These are phyloP conservation scores for Perca schrenkii DNA, from an alignment of 2,113 vertebrate species.

Conservation along the genomic window DNA sequence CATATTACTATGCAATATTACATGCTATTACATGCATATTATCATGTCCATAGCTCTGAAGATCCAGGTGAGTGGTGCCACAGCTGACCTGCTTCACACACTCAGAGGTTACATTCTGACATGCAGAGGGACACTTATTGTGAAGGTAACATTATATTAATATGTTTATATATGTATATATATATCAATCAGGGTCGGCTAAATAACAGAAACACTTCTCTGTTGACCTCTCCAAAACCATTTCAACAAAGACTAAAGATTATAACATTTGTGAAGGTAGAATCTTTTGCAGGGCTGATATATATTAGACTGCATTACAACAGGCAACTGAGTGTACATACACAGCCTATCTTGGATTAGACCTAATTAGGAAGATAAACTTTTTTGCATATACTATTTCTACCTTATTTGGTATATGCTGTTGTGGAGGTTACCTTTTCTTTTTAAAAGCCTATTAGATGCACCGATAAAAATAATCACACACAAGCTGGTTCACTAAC, in stretches of 20 bases:
- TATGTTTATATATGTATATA: no score
- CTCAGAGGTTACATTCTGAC: slow-evolving; percentile 81
- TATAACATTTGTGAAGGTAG: no score
- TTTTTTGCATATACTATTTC: not conserved
- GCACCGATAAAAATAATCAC: not conserved
- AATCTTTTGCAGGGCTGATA: no score
- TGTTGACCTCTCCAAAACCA: not conserved
- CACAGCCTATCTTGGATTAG: not conserved
- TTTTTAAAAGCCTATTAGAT: not conserved
- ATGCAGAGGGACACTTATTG: slow-evolving; percentile 82
- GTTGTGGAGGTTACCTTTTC: not conserved
- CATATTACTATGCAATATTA: not conserved
- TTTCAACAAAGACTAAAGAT: not conserved
- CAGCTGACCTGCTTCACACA: slow-evolving; percentile 80
- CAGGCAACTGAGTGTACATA: not conserved
- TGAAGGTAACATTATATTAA: slow-evolving; percentile 78
- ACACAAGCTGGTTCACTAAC: not conserved
- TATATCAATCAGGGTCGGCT: not conserved
- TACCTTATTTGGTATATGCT: not conserved
- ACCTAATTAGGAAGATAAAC: not conserved
- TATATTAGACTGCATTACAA: no score
- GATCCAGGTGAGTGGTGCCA: slow-evolving; percentile 85
- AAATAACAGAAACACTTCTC: not conserved
- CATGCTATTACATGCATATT: not conserved
- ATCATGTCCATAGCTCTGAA: slow-evolving; percentile 77